Base-by-base conservation (phyloP, 2,888 invertebrate genomes). In the Schizotus pectinicornis region DNA sequence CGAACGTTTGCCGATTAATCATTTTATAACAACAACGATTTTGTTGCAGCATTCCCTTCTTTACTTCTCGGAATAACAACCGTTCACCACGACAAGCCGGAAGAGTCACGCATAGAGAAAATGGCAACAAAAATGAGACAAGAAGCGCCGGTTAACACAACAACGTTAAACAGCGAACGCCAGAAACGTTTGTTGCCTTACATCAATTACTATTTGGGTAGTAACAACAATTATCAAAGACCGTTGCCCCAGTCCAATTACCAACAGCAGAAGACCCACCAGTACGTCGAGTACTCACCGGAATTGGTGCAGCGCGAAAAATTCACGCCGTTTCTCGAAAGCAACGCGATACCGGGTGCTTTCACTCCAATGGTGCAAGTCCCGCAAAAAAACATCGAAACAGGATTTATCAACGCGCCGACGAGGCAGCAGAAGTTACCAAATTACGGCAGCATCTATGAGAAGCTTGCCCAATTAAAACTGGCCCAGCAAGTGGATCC, bases 171-270 rank as follows among this genome's bases (percentile, higher is more conserved):
- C 11, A 37, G 81, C 50, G 88, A 91, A 78, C 83, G 92, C 47
- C 88, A 88, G 73, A 86, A 92, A 70, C 83, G 93, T 62, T 78
- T 93, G 45, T 88, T 93, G 71, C 93, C 92, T 1, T 92, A 92
- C 76, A 89, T 90, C 86, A 91, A 90, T 33, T 93, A 88, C 78
- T 92, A 92, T 22, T 22, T 22, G 22, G 22, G 22, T 22, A 22
- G 5, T 5, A 22, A 2, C 76, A 81, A 14, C 31, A 57, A 53
- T 55, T 53, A 59, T 50, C 43, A 14, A 42, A 3, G 80, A 82
- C 62, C 80, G 81, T 56, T 82, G 83, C 66, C n/a, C n/a, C n/a
- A n/a, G n/a, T n/a, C 81, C 82, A 52, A 81, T 81, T 22, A 54
- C 37, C 49, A 14, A 36, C 60, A 51, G 46, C 41, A 13, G 22